Evolutionary conservation across 2,888 invertebrate species (phyloP), one percentile per base, ranked within the genome.

Genomic region (Keiferia lycopersicella): DNA sequence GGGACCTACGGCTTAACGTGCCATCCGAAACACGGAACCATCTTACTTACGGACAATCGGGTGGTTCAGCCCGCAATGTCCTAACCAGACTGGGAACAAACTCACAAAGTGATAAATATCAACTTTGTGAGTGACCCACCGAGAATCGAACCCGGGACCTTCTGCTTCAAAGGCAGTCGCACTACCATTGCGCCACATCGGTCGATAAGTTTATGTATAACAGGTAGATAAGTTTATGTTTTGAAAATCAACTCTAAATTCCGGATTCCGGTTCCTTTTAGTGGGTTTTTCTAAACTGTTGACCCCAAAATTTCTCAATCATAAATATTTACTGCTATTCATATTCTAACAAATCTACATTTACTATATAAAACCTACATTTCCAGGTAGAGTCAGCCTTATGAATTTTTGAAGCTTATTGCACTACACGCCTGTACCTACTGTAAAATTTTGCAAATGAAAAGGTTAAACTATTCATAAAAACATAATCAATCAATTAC

Each of bases 261-360:
- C 16, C 45, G 45, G 16, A 45, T 16, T 45, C 45, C 45, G 45
- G 45, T 45, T 45, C 45, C 45, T 45, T n/a, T 45, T 45, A 16
- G 16, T 45, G 45, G 45, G 45, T 45, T 45, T 45, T 45, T 16
- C 45, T 45, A 45, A 16, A 16, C 45, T 45, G 45, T 45, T 8
- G 45, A 45, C 45, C 45, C 45, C 45, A 16, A 45, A 16, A 45
- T n/a, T n/a, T 7, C 12, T 41, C 41, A n/a, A 8, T 4, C 34
- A 34, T 34, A 10, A 34, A 34, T 34, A 34, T 34, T 4, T 34
- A 34, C 26, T 34, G 34, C 34, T 34, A 8, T 10, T 34, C 7
- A 8, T 8, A 34, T 34, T 8, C 10, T 4, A 34, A 10, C 34
- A 34, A 34, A 34, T 34, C 1, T 8, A n/a, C n/a, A 34, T 34